Evolutionary conservation across 2,113 vertebrate species (phyloP).

Genomic region (Spea multiplicata): DNA sequence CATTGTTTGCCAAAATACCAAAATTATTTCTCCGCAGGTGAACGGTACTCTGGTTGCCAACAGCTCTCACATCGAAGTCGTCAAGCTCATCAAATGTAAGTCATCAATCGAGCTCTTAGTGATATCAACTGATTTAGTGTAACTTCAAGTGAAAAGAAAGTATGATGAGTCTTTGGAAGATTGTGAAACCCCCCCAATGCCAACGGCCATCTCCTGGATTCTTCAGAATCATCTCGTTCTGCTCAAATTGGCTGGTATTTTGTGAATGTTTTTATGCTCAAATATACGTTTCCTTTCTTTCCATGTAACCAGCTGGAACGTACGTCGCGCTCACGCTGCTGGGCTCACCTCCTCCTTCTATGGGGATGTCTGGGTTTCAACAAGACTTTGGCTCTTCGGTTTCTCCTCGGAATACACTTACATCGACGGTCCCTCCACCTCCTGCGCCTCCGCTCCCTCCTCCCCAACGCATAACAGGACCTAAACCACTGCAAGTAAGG

Average conservation of each 20-base stretch:
- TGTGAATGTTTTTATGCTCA: background rate
- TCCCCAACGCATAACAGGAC: conserved; percentile 81
- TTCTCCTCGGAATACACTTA: conserved; percentile 56
- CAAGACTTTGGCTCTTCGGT: conserved; percentile 54
- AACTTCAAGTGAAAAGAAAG: too few species aligned
- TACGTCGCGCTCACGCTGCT: conserved; percentile 88
- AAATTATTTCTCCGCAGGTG: conserved; percentile 66
- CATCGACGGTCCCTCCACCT: conserved; percentile 67
- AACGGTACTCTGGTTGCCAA: conserved; percentile 88
- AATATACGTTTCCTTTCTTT: background rate
- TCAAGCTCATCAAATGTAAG: conserved; percentile 96
- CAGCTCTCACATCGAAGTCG: conserved; percentile 91
- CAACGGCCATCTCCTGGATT: too few species aligned
- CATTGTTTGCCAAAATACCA: too few species aligned
- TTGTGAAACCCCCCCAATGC: too few species aligned
- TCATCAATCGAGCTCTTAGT: conserved; percentile 15
- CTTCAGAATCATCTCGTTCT: too few species aligned
- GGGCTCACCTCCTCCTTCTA: conserved; percentile 69
- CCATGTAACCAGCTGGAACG: conserved; percentile 70
- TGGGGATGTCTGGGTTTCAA: conserved; percentile 52
- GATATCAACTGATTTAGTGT: too few species aligned
- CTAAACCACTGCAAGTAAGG: conserved; percentile 83
- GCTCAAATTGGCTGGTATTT: too few species aligned
- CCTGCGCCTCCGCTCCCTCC: conserved; percentile 60
- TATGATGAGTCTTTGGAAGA: too few species aligned